Conservation (phyloP, 2,797 vertebrate genomes). For the Mormyrops attenuatus region DNA sequence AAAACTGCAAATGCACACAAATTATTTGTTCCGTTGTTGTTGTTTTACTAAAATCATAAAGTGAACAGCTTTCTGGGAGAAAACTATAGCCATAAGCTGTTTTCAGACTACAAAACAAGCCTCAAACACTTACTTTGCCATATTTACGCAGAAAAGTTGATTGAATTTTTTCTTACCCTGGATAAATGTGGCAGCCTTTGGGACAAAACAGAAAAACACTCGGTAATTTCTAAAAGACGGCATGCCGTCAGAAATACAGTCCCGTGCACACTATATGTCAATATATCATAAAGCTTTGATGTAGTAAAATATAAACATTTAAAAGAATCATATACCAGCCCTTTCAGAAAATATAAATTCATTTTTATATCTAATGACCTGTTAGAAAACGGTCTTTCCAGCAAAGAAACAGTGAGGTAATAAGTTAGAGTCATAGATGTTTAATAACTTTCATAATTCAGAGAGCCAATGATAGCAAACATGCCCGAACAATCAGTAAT, state of each 20-base stretch:
- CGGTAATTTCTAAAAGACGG: background rate
- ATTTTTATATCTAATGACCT: background rate
- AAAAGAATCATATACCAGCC: background rate
- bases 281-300: background rate
- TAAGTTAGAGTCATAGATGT: background rate
- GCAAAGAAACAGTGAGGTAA: background rate
- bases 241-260: background rate
- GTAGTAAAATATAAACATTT: background rate
- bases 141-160: constrained; percentile 59
- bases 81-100: constrained; percentile 58
- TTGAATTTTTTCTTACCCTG: constrained; percentile 56
- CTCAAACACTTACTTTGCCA: constrained; percentile 45
- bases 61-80: constrained; percentile 18
- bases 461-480: background rate
- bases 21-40: constrained; percentile 62
- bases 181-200: constrained; percentile 51
- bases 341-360: background rate
- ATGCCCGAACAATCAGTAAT: background rate
- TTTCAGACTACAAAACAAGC: constrained; percentile 52
- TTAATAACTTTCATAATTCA: background rate
- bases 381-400: background rate
- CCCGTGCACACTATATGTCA: background rate
- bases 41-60: constrained; percentile 51
- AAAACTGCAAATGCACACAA: constrained; percentile 41
- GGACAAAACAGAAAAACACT: constrained; percentile 51